Evolutionary conservation across 2,113 vertebrate genomes (phyloP), one percentile per base, ranked within the genome.

Genomic region (Ariopsis seemanni): DNA sequence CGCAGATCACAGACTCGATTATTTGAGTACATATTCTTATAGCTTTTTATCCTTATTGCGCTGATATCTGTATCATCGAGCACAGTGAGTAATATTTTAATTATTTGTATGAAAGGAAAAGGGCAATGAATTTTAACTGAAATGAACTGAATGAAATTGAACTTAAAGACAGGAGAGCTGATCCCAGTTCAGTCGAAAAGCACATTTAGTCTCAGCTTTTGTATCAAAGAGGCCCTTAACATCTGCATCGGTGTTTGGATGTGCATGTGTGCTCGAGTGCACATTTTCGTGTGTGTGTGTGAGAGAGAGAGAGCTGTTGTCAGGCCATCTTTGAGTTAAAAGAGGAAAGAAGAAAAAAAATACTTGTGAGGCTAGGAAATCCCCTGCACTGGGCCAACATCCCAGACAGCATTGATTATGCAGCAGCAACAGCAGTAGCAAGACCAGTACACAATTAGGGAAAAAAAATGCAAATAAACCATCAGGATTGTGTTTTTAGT

Each of bases 261-360:
- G 18, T 75, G 62, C 25, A 53, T 67, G 42, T 84, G 52, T 82
- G 69, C 78, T 63, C 48, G 52, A 48, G 50, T 71, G 34, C 77
- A 58, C 27, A 30, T 58, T 80, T 27, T 27, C 65, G 27, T 55
- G 62, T 63, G 53, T 77, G 57, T 58, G 77, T 67, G 30, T 57
- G 75, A 52, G 58, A 30, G 30, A 30, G 30, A 30, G 30, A 30
- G 30, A 78, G 87, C 93, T 94, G 94, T 92, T 94, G 91, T 94
- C 90, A 91, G 90, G 91, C 92, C 85, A 92, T 93, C 92, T 94
- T 93, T 91, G 91, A 92, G 93, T 94, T 95, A 94, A 95, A 95
- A 94, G 93, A 93, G 93, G 93, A 95, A 95, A 95, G 94, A 88
- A 93, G 89, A 94, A 92, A 94, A 87, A 93, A 91, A 90, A 89